Percentiles rank a stretch among this genome's conserved stretches.
Evolutionary conservation across 2,888 invertebrate species (phyloP).

Genomic region (Leucophora obtusa): DNA sequence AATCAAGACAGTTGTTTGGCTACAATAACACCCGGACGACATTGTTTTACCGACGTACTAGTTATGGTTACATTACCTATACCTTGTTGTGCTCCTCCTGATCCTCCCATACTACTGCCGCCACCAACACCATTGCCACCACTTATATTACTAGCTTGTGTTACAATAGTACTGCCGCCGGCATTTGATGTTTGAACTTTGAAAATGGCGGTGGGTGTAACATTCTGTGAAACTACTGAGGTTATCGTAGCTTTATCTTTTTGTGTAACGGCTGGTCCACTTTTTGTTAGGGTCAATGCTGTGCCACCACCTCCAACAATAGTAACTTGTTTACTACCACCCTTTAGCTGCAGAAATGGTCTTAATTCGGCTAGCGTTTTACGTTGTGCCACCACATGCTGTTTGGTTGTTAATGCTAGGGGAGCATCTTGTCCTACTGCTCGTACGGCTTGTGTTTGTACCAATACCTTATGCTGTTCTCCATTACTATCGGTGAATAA

Average conservation of each 20-base stretch:
- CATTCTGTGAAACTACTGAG: constrained; percentile 67
- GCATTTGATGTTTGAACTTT: constrained; percentile 73
- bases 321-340: constrained; percentile 76
- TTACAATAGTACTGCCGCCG: constrained; percentile 63
- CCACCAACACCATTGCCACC: not conserved
- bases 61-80: constrained; percentile 73
- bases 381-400: constrained; percentile 74
- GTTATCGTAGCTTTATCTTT: constrained; percentile 63
- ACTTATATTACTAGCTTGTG: constrained; percentile 48
- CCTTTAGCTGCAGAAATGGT: constrained; percentile 83
- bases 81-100: constrained; percentile 36
- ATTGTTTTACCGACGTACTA: constrained; percentile 81
- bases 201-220: constrained; percentile 75
- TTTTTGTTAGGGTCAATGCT: constrained; percentile 69
- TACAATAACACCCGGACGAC: constrained; percentile 93
- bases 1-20: constrained; percentile 90
- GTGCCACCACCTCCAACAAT: constrained; percentile 68
- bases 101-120: constrained; percentile 44
- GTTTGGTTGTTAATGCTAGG: constrained; percentile 74
- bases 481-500: constrained; percentile 87
- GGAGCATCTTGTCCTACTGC: constrained; percentile 74
- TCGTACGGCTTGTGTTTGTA: constrained; percentile 66
- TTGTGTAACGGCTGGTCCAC: constrained; percentile 41
- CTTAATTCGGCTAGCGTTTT: constrained; percentile 82
- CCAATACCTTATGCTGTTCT: constrained; percentile 73